phyloP scores from a whole-genome alignment of 2,797 vertebrate species.

The Neomorphus geoffroyi region DNA sequence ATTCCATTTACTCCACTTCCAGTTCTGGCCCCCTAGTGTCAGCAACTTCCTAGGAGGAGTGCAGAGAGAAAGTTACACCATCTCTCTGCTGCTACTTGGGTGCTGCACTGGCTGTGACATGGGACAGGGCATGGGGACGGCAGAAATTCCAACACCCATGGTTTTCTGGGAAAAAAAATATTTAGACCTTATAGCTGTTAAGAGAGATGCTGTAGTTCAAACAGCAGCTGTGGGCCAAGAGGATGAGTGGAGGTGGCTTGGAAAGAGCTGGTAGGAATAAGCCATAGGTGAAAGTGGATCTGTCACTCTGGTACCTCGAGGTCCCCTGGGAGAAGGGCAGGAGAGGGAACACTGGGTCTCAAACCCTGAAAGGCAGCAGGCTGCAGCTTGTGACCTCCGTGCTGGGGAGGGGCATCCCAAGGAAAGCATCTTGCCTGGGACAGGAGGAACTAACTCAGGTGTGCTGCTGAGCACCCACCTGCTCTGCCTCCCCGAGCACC shows the following conservation, averaged over 20 bases:
- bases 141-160: neutral
- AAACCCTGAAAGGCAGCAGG: fast-evolving
- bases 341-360: neutral
- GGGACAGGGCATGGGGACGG: no score
- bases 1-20: neutral
- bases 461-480: neutral
- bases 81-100: neutral
- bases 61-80: fast-evolving
- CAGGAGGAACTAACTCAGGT: fast-evolving
- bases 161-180: neutral
- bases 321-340: neutral
- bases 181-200: neutral
- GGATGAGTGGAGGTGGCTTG: neutral
- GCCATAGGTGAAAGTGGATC: neutral
- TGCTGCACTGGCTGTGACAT: neutral
- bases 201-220: neutral
- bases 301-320: fast-evolving
- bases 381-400: neutral
- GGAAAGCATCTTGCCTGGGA: neutral
- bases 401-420: neutral
- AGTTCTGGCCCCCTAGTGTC: neutral
- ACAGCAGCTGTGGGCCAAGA: neutral
- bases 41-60: neutral
- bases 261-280: neutral
- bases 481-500: no score